phyloP scores from a whole-genome alignment of 2,888 invertebrate genomes.

The Molanna angustata region DNA sequence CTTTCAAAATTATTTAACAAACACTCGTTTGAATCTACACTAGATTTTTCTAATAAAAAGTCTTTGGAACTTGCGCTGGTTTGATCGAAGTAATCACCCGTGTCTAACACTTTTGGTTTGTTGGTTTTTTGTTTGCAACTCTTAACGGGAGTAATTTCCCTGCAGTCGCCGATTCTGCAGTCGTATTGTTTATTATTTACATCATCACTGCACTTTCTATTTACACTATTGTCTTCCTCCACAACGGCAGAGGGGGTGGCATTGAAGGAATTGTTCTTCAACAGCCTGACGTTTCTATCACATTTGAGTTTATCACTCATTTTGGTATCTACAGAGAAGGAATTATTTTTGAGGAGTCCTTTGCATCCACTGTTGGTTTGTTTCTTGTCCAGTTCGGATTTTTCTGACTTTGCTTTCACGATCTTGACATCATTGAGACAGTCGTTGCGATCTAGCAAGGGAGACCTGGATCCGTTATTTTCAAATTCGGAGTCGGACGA shows the following conservation, averaged over 20 bases:
- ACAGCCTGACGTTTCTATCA: slow-evolving; percentile 44
- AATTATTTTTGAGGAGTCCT: slow-evolving; percentile 40
- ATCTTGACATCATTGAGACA: slow-evolving; percentile 46
- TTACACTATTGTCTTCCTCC: slow-evolving; percentile 20
- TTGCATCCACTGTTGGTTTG: slow-evolving; percentile 43
- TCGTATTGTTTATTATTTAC: slow-evolving; percentile 29
- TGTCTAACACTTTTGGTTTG: slow-evolving; percentile 39
- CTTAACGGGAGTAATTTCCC: slow-evolving; percentile 36
- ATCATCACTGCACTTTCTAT: slow-evolving; percentile 12
- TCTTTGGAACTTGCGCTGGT: slow-evolving; percentile 71
- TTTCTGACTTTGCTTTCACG: slow-evolving; percentile 39
- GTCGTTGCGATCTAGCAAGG: slow-evolving; percentile 57
- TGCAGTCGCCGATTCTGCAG: slow-evolving; percentile 34
- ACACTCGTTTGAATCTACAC: slow-evolving; percentile 53
- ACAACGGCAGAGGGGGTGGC: slow-evolving; percentile 19
- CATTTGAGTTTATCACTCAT: slow-evolving; percentile 46
- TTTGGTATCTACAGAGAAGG: slow-evolving; percentile 37
- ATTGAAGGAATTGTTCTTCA: slow-evolving; percentile 42
- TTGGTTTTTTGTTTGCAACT: slow-evolving; percentile 35
- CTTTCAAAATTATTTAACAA: slow-evolving; percentile 42
- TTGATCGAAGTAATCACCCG: slow-evolving; percentile 56
- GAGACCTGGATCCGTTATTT: slow-evolving; percentile 69
- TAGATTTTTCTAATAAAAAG: slow-evolving; percentile 60
- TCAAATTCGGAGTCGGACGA: slow-evolving; percentile 66
- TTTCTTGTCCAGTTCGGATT: slow-evolving; percentile 44